Evolutionary conservation across 1,140 invertebrate species (phyloP), one percentile per base, ranked within the genome.

Genomic region (Bombus superbus): DNA sequence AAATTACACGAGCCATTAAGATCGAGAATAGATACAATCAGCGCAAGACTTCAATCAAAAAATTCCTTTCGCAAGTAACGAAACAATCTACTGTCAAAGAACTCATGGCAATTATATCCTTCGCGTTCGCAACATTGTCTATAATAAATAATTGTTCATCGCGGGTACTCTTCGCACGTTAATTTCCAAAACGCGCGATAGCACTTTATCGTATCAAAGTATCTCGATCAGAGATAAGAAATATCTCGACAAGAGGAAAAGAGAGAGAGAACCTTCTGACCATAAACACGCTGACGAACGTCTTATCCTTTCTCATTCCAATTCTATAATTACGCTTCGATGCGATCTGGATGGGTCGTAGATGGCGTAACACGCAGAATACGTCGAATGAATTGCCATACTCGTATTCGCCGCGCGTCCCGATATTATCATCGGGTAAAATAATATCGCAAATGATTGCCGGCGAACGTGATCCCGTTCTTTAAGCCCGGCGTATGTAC

Each of bases 391-490:
- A n/a, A 88, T 76, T 53, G 47, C 53, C 66, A 64, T 57, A 40
- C 32, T n/a, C n/a, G 82, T 77, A 42, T 62, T 32, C n/a, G 32
- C 32, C n/a, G 9, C 32, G 8, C 42, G 62, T 47, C 66, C 35
- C 75, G 88, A 89, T 78, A 86, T 89, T 89, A 89, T 89, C 87
- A 68, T 78, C 64, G 73, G 62, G 9, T 59, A 53, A 80, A 83
- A 90, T 77, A 78, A 82, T 90, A 88, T 90, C 75, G 77, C 87
- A 85, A 87, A 88, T 85, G 66, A 81, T 84, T 84, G 81, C 81
- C 81, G 62, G 62, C 28, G 86, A 78, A 85, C 81, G 83, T 62
- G 89, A 90, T 90, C 85, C 86, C 86, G 85, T 90, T 90, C 82
- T 82, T 90, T 82, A 89, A 89, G 69, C 85, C 78, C 69, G 71